Evolutionary conservation across 2,888 invertebrate species (phyloP), one percentile per base, ranked within the genome.

Genomic region (Tenthredo notha): DNA sequence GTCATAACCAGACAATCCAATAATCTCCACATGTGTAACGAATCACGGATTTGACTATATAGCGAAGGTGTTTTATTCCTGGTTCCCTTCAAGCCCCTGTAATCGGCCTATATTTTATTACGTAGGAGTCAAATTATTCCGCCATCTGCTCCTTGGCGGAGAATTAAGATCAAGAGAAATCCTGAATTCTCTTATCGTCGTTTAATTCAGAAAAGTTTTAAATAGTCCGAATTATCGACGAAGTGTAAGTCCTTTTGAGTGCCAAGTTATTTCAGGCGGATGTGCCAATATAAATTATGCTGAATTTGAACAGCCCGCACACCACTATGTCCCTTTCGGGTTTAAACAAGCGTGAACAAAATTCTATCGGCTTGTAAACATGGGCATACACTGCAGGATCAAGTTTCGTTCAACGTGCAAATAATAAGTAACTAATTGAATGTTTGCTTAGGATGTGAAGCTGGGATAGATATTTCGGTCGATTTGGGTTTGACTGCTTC

Each of bases 341-440:
- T 80, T 80, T 40, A 61, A 80, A 80, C 80, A 37, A 80, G 80
- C 80, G 61, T 61, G 40, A 61, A 58, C 21, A 80, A 80, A 80
- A 50, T 80, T 61, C 40, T 9, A 40, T 80, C 21, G 61, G 80
- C 85, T 86, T 85, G 58, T 74, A 67, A 74, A 78, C 67, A 50
- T 25, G 47, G 40, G 40, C 18, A 58, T 77, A 50, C 70, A 65
- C n/a, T 58, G 37, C 47, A 40, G 70, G 54, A 58, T 74, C 54
- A 43, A 75, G 43, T 72, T 67, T 78, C 86, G 85, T 87, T 85
- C 87, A 85, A 86, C 88, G 88, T 85, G 88, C 90, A 90, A 90
- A 91, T 90, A 91, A 90, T 90, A 89, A 89, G 87, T 88, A 87
- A 88, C 89, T 90, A 90, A 90, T 90, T 89, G 89, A 90, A 89